Evolutionary conservation across 2,113 vertebrate genomes (phyloP).

Genomic region (Cyanoderma ruficeps): DNA sequence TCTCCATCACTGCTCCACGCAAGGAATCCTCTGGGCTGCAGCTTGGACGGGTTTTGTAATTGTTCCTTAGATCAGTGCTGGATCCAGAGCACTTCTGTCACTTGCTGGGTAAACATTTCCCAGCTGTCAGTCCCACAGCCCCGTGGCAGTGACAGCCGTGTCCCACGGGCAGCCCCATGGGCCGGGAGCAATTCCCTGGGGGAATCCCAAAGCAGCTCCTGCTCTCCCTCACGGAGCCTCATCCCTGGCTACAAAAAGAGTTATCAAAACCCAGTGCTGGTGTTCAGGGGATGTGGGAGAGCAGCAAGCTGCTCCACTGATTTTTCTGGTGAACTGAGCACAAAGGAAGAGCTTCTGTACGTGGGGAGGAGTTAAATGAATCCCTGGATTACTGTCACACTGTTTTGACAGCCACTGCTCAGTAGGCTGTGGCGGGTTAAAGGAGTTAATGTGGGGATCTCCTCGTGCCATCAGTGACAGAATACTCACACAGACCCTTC

Average conservation of each 20-base stretch:
- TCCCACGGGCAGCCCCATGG: constrained; percentile 4
- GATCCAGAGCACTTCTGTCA: neutral
- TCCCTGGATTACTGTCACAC: neutral
- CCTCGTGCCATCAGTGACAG: neutral
- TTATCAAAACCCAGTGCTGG: neutral
- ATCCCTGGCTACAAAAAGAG: neutral
- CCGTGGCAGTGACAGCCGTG: neutral
- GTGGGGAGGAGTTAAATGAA: neutral
- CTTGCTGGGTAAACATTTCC: neutral
- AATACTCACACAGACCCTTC: neutral
- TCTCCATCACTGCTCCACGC: neutral
- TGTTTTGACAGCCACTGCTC: neutral
- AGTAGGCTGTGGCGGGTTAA: neutral
- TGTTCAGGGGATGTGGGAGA: neutral
- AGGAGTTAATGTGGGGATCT: neutral
- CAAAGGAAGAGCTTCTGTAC: neutral
- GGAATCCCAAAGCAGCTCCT: neutral
- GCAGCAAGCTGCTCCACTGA: neutral
- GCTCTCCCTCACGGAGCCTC: neutral
- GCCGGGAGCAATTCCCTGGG: neutral
- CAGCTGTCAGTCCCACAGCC: neutral
- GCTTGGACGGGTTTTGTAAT: neutral
- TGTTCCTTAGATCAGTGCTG: neutral
- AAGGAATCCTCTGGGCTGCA: neutral
- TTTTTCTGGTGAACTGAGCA: neutral